These are phyloP conservation scores for Acestrorhynchus altus DNA, from an alignment of 2,797 vertebrate genomes.

Conservation along the genomic window DNA sequence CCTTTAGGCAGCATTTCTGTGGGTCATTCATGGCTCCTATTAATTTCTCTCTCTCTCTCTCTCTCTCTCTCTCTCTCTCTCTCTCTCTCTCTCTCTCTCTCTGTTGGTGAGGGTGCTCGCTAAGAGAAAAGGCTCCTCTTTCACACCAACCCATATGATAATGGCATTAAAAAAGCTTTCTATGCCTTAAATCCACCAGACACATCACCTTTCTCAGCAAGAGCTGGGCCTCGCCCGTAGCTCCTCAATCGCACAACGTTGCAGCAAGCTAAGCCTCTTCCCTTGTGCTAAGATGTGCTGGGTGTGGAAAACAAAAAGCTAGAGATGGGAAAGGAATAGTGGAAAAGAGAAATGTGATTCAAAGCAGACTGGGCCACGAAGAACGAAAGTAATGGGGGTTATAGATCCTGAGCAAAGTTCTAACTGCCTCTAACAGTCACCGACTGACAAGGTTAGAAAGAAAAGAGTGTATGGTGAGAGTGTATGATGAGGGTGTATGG, in stretches of 20 bases:
- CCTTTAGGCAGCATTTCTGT: slow-evolving; percentile 72
- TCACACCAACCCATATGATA: slow-evolving; percentile 4
- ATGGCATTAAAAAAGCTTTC: slow-evolving; percentile 21
- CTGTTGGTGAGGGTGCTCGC: slow-evolving; percentile 12
- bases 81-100: slow-evolving; percentile 79
- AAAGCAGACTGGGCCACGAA: not conserved
- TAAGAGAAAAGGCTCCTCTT: slow-evolving; percentile 2
- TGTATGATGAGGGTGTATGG: no score
- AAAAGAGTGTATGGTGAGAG: no score
- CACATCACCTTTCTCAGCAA: not conserved
- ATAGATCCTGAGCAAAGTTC: not conserved
- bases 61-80: slow-evolving; percentile 78
- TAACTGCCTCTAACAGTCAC: not conserved
- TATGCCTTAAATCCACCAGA: slow-evolving; percentile 10
- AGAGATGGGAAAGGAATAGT: not conserved
- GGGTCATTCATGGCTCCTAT: slow-evolving; percentile 80
- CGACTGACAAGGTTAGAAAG: no score
- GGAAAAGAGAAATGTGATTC: not conserved
- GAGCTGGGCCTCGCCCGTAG: not conserved
- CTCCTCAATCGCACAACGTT: not conserved
- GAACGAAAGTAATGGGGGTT: not conserved
- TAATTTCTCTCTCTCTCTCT: slow-evolving; percentile 79
- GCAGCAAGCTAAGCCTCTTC: not conserved
- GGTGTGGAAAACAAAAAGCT: not conserved
- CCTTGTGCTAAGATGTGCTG: not conserved